Base-by-base conservation (phyloP, 2,888 invertebrate genomes). In the Erebia epiphron region DNA sequence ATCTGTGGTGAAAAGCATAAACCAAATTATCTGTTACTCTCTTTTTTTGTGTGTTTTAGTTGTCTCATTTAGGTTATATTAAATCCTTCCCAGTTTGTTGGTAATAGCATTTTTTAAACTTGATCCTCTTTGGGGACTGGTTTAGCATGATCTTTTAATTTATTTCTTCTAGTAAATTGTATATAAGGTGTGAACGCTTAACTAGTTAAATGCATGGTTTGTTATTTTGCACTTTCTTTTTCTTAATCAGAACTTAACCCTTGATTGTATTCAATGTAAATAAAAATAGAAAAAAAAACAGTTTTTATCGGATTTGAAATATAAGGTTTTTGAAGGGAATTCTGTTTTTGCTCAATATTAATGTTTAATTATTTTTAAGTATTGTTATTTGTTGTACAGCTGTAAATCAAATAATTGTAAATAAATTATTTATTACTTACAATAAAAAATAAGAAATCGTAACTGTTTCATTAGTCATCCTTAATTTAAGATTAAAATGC, bases 391-490 rank as follows among this genome's bases (percentile, higher is more conserved):
- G 61, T 72, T 76, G 68, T 71, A 68, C 69, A 70, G 65, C 58
- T 75, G 73, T 70, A 81, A 88, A 89, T 88, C 85, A 84, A 79
- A 73, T 60, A 54, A 64, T 82, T 91, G 90, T 90, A 87, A 85
- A 82, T 87, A 84, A 86, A 83, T 87, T 83, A 86, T 83, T 87
- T 86, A 84, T 86, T 82, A 84, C 82, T 80, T 83, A 80, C 78
- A 90, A 90, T 90, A 92, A 92, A 92, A 76, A 76, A 73, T 86
- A 83, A 87, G 75, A 86, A 85, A 79, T 83, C 74, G 74, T 76
- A 76, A 70, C 79, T 90, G 90, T 92, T 92, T 92, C 86, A 91
- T 91, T 92, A 80, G 71, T 79, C 70, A 76, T 78, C 83, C 85
- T 80, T 70, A 63, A 26, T 65, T 60, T 67, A 54, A 43, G 18